phyloP scores from a whole-genome alignment of 2,797 vertebrate species.

The Harpagifer antarcticus region DNA sequence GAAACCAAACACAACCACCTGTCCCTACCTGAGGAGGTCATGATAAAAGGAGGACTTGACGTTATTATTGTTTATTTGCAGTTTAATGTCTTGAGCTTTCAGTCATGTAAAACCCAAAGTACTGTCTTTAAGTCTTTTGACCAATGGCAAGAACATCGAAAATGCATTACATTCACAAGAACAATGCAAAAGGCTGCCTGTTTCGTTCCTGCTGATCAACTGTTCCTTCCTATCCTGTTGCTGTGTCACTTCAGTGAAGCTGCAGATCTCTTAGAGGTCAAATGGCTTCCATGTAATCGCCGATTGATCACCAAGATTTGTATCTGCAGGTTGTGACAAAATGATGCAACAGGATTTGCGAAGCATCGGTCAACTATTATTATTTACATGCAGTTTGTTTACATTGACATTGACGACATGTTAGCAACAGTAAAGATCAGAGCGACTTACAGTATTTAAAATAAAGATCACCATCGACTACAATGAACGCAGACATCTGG shows the following conservation, averaged over 20 bases:
- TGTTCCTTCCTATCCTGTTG: not conserved
- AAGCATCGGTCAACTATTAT: not conserved
- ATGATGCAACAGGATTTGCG: no score
- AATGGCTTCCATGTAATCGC: not conserved
- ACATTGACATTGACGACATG: not conserved
- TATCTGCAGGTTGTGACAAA: no score
- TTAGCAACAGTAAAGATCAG: not conserved
- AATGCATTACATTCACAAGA: not conserved
- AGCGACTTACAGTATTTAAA: not conserved
- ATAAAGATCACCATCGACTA: no score
- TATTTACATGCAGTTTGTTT: not conserved
- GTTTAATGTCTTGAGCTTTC: not conserved
- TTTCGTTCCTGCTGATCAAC: not conserved
- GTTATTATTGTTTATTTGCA: not conserved
- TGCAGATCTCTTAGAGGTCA: not conserved
- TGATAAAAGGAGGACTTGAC: not conserved
- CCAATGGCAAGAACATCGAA: not conserved
- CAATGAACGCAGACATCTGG: not conserved
- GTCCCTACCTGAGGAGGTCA: not conserved
- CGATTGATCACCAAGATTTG: no score
- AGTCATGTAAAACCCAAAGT: not conserved
- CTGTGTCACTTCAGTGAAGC: not conserved
- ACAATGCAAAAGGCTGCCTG: not conserved
- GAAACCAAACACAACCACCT: not conserved
- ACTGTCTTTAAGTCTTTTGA: not conserved